These are phyloP conservation scores for Drosophila sturtevanti DNA, from an alignment of 1,140 invertebrate species.

Conservation along the genomic window DNA sequence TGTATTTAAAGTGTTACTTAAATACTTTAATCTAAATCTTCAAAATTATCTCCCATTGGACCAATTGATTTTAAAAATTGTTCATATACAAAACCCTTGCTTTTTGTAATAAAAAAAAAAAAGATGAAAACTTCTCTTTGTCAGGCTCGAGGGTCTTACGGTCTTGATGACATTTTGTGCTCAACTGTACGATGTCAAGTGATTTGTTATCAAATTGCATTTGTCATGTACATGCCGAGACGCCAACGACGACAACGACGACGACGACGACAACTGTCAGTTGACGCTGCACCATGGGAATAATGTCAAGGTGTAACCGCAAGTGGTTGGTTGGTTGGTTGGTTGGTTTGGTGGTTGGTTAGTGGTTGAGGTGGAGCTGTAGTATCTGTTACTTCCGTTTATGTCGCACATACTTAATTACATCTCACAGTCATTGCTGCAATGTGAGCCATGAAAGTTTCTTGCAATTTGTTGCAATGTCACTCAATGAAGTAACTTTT, in stretches of 20 bases:
- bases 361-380: not conserved
- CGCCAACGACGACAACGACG: slow-evolving; percentile 23
- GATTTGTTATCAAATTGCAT: slow-evolving; percentile 54
- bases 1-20: no score
- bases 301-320: slow-evolving; percentile 36
- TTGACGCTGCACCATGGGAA: slow-evolving; percentile 11
- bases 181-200: not conserved
- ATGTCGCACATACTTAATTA: slow-evolving; percentile 68
- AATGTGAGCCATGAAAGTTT: slow-evolving; percentile 54
- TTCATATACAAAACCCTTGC: no score
- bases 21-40: no score
- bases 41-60: no score
- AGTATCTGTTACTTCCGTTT: slow-evolving; percentile 42
- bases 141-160: not conserved
- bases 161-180: slow-evolving; percentile 13
- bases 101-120: not conserved
- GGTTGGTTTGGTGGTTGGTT: slow-evolving; percentile 15
- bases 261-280: slow-evolving; percentile 47
- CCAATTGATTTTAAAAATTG: no score
- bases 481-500: slow-evolving; percentile 65
- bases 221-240: slow-evolving; percentile 49
- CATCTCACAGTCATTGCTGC: slow-evolving; percentile 44
- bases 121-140: no score
- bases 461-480: slow-evolving; percentile 49
- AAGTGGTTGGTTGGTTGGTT: slow-evolving; percentile 11